Percentiles rank a stretch among this genome's conserved stretches.
These are phyloP conservation scores for Gryllus longicercus DNA, from an alignment of 2,888 invertebrate genomes.

Conservation along the genomic window DNA sequence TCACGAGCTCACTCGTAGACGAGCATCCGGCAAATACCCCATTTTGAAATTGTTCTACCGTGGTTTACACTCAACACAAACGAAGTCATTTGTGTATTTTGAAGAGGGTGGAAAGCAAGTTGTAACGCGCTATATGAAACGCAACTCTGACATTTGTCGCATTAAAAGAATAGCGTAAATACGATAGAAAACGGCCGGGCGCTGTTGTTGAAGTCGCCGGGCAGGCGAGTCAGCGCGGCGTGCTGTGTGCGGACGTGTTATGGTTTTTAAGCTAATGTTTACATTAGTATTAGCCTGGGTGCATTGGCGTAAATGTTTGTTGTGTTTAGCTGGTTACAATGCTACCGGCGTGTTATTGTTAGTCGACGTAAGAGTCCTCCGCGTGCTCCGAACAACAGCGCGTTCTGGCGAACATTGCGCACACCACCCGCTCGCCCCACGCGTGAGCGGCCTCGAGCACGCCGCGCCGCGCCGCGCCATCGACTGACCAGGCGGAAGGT, in stretches of 20 bases:
- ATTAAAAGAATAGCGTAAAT: not conserved
- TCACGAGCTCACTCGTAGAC: too few species aligned
- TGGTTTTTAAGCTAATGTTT: constrained; percentile 10
- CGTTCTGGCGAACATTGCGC: not conserved
- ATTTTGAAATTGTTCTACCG: constrained; percentile 9
- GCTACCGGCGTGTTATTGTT: constrained; percentile 9
- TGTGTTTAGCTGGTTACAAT: constrained; percentile 17
- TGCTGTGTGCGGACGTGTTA: not conserved
- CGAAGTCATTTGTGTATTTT: not conserved
- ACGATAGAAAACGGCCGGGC: not conserved
- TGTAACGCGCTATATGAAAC: not conserved
- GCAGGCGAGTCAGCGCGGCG: not conserved
- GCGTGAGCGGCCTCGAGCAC: too few species aligned
- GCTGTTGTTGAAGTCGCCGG: not conserved
- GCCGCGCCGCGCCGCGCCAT: not conserved
- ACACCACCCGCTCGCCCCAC: too few species aligned
- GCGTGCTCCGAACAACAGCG: not conserved
- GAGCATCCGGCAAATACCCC: not conserved
- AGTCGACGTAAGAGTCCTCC: constrained; percentile 1
- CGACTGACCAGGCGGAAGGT: not conserved
- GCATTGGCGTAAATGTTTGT: constrained; percentile 8
- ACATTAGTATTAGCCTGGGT: constrained; percentile 10
- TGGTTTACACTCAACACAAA: not conserved
- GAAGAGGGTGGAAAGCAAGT: not conserved
- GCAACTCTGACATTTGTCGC: not conserved